phyloP scores from a whole-genome alignment of 2,113 vertebrate species.

The Trichechus manatus region DNA sequence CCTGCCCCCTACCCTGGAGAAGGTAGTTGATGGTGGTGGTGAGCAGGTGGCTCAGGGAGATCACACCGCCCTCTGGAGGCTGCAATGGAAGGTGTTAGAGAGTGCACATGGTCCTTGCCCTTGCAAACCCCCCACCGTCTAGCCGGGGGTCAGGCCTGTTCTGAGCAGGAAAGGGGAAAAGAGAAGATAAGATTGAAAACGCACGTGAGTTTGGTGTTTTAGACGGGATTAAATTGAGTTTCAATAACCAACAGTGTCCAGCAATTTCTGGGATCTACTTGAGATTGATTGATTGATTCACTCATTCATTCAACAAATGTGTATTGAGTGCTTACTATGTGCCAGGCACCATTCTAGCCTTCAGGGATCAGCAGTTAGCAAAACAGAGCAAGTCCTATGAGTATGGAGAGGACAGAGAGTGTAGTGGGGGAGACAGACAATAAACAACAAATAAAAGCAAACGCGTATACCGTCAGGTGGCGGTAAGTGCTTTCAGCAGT shows the following conservation, averaged over 20 bases:
- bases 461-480: background rate
- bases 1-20: background rate
- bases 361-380: background rate
- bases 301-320: background rate
- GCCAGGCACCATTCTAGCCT: background rate
- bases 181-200: background rate
- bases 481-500: background rate
- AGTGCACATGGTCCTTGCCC: background rate
- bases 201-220: background rate
- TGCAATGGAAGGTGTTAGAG: background rate
- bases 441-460: background rate
- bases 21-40: background rate
- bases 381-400: background rate
- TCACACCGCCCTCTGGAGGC: background rate
- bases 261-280: background rate
- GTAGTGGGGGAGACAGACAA: background rate
- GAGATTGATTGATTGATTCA: background rate
- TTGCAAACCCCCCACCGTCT: background rate
- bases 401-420: background rate
- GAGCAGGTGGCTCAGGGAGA: background rate
- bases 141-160: background rate
- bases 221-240: background rate
- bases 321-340: background rate
- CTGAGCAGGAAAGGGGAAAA: background rate
- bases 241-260: background rate